Evolutionary conservation across 2,888 invertebrate genomes (phyloP).

Genomic region (Hydraecia micacea): DNA sequence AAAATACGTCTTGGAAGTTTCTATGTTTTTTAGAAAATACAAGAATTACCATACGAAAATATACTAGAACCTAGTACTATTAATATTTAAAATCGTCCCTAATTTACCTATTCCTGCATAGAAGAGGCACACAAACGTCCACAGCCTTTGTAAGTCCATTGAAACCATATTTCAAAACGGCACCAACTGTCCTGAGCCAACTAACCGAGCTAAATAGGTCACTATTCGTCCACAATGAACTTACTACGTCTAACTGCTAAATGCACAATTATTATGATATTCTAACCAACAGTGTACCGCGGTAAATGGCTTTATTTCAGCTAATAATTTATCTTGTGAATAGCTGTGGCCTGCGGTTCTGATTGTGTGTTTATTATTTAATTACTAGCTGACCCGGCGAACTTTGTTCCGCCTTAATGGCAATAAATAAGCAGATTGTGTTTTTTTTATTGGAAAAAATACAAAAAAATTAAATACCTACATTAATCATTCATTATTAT

Average conservation of each 20-base stretch:
- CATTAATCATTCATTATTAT: too few species aligned
- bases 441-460: too few species aligned
- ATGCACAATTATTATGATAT: slow-evolving; percentile 38
- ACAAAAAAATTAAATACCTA: too few species aligned
- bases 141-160: slow-evolving; percentile 21
- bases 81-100: background rate
- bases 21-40: too few species aligned
- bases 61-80: background rate
- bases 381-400: too few species aligned
- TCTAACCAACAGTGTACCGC: slow-evolving; percentile 9
- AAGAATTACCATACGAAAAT: background rate
- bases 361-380: background rate
- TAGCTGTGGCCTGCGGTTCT: background rate
- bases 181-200: slow-evolving; percentile 13
- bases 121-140: background rate
- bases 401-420: too few species aligned
- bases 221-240: slow-evolving; percentile 27
- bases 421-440: too few species aligned
- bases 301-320: slow-evolving; percentile 16
- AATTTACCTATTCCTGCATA: background rate
- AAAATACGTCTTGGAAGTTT: background rate
- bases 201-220: slow-evolving; percentile 47
- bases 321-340: background rate
- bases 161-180: slow-evolving; percentile 30
- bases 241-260: slow-evolving; percentile 28